A percentile compares a stretch with the other conserved stretches of the same genome.
These are phyloP conservation scores for Aphelocoma californica DNA, from an alignment of 2,797 vertebrate species.

Conservation along the genomic window DNA sequence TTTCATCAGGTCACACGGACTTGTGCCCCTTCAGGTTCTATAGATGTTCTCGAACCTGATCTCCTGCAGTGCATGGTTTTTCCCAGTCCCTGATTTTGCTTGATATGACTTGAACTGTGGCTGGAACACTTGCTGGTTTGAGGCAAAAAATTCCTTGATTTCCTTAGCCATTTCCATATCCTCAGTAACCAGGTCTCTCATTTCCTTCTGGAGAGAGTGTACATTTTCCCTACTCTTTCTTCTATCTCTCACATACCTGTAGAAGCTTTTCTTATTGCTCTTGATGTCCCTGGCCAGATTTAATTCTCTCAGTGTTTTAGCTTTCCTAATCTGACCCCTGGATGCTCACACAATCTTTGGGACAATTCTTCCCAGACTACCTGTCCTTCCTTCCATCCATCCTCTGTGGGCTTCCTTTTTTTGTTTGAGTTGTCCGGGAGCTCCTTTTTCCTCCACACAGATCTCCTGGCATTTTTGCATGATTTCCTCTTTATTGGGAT, in stretches of 20 bases:
- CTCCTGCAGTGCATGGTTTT: background rate
- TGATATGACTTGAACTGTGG: background rate
- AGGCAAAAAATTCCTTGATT: background rate
- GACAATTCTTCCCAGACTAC: background rate
- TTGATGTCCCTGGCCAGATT: background rate
- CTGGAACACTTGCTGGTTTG: background rate
- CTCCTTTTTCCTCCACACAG: background rate
- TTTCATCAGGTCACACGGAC: background rate
- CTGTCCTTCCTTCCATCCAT: background rate
- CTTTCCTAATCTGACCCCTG: background rate
- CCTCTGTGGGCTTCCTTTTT: background rate
- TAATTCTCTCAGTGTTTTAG: background rate
- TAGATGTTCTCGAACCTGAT: background rate
- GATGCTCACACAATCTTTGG: background rate
- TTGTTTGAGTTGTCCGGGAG: background rate
- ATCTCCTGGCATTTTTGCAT: background rate
- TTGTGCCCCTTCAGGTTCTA: background rate
- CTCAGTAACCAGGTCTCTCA: background rate
- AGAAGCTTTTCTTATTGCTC: background rate
- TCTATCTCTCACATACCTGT: background rate
- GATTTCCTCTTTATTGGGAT: background rate
- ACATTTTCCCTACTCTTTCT: background rate
- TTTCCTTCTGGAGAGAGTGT: background rate
- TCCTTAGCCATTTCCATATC: background rate
- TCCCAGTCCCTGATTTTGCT: background rate